These are phyloP conservation scores for Cantharis rufa DNA, from an alignment of 2,888 invertebrate genomes.

Conservation along the genomic window DNA sequence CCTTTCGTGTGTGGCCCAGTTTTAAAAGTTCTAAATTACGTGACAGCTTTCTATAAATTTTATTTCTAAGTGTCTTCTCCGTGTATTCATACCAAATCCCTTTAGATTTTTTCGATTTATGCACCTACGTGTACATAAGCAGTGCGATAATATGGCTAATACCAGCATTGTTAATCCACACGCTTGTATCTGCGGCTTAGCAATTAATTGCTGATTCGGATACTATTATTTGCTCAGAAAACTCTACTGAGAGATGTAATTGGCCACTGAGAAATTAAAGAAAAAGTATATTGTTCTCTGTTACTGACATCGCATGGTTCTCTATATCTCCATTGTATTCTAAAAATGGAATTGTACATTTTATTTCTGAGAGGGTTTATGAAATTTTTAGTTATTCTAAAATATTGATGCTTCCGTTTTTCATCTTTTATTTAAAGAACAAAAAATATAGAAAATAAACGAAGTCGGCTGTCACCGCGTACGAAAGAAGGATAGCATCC, in stretches of 20 bases:
- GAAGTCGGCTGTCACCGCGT: background rate
- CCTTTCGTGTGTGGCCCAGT: background rate
- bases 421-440: background rate
- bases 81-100: background rate
- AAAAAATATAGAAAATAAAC: background rate
- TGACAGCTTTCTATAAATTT: background rate
- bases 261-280: background rate
- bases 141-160: background rate
- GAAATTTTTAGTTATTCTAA: background rate
- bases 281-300: background rate
- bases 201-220: background rate
- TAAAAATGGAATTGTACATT: background rate
- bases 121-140: background rate
- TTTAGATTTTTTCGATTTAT: background rate
- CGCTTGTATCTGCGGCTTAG: background rate
- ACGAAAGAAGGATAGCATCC: background rate
- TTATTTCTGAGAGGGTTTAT: background rate
- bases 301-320: background rate
- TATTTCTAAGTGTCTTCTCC: background rate
- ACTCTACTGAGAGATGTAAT: background rate
- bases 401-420: background rate
- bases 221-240: background rate
- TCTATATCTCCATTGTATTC: background rate
- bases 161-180: background rate
- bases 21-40: background rate